Evolutionary conservation across 1,140 invertebrate species (phyloP).

Genomic region (Anadara kagoshimensis): DNA sequence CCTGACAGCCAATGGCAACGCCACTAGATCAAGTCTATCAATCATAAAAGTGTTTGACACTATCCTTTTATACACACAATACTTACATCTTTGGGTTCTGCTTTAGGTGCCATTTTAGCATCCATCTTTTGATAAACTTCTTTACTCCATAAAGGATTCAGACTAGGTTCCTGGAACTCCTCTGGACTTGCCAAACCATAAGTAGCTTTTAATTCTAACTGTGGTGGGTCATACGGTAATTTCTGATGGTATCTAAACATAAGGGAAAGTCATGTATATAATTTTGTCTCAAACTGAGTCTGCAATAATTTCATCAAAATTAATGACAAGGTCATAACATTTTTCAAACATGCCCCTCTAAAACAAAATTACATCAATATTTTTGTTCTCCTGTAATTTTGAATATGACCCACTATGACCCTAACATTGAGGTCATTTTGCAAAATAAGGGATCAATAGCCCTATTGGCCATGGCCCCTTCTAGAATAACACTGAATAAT

Average conservation of each 20-base stretch:
- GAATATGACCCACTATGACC: too few relatives aligned
- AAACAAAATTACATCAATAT: too few relatives aligned
- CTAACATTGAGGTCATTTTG: too few relatives aligned
- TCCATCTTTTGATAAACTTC: slow-evolving; percentile 79
- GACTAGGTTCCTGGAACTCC: slow-evolving; percentile 77
- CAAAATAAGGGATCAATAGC: too few relatives aligned
- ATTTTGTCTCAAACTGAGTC: background rate
- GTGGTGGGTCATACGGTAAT: slow-evolving; percentile 79
- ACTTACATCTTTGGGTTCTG: slow-evolving; percentile 47
- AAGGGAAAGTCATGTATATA: background rate
- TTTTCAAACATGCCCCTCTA: background rate
- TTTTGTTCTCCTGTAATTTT: too few relatives aligned
- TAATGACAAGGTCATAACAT: too few relatives aligned
- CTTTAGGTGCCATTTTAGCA: slow-evolving; percentile 65
- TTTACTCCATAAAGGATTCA: slow-evolving; percentile 78
- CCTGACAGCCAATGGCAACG: background rate
- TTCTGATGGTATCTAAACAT: slow-evolving; percentile 81
- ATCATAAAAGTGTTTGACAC: background rate
- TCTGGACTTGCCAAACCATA: slow-evolving; percentile 83
- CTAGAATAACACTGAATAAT: too few relatives aligned
- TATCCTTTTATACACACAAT: background rate
- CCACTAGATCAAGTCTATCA: background rate
- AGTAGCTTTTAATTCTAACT: slow-evolving; percentile 80
- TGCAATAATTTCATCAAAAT: background rate
- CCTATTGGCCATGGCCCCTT: too few relatives aligned